These are phyloP conservation scores for Chaetogeoica ovagalla DNA, from an alignment of 2,888 invertebrate genomes.

Conservation along the genomic window DNA sequence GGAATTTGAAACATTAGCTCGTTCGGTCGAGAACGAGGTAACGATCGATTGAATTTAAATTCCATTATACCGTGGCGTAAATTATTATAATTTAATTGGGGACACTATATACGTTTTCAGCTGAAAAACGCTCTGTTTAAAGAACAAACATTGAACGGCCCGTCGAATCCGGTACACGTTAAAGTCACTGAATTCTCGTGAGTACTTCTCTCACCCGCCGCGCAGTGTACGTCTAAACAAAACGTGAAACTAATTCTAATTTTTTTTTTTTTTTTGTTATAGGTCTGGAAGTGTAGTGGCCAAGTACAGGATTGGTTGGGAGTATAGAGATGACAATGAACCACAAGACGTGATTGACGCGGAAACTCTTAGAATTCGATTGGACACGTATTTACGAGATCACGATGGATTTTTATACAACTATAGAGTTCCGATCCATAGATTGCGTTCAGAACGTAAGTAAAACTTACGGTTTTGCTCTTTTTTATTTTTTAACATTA, in stretches of 20 bases:
- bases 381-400: slow-evolving; percentile 63
- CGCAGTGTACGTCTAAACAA: not conserved
- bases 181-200: slow-evolving; percentile 69
- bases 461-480: slow-evolving; percentile 9
- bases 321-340: slow-evolving; percentile 62
- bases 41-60: too few species aligned
- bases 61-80: too few species aligned
- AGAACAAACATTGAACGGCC: slow-evolving; percentile 62
- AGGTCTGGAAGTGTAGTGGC: slow-evolving; percentile 68
- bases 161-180: slow-evolving; percentile 64
- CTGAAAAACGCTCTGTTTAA: slow-evolving; percentile 67
- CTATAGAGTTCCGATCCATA: slow-evolving; percentile 63
- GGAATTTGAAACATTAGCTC: slow-evolving; percentile 67
- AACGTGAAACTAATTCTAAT: not conserved
- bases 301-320: slow-evolving; percentile 71
- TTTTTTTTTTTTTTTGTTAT: not conserved
- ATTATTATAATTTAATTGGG: too few species aligned
- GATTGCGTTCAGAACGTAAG: slow-evolving; percentile 62
- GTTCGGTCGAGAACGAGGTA: slow-evolving; percentile 65
- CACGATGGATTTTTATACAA: slow-evolving; percentile 63
- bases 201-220: slow-evolving; percentile 57
- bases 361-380: slow-evolving; percentile 61
- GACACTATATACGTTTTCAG: slow-evolving; percentile 55
- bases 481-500: not conserved
- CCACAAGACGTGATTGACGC: slow-evolving; percentile 63